Percentiles rank a stretch among this genome's conserved stretches.
Evolutionary conservation across 2,113 vertebrate species (phyloP).

Genomic region (Hyaena hyaena): DNA sequence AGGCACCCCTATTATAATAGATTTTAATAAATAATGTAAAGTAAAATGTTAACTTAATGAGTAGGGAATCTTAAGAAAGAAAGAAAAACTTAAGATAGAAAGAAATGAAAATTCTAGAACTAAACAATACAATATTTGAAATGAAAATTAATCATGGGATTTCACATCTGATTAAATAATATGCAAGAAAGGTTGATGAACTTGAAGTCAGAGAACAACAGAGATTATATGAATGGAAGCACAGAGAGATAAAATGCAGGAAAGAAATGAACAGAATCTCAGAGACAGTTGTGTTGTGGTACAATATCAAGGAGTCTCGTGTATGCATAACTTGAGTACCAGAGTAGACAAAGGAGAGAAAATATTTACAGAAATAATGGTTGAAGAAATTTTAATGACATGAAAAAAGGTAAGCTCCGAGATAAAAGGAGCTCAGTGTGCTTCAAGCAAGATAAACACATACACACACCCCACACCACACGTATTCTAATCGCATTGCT

Average conservation of each 20-base stretch:
- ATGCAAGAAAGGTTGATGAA: not conserved
- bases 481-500: not conserved
- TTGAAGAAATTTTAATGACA: not conserved
- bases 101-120: not conserved
- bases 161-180: not conserved
- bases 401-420: not conserved
- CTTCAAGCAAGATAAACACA: not conserved
- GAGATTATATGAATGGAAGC: not conserved
- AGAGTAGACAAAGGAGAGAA: not conserved
- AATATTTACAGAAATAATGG: not conserved
- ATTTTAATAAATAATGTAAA: constrained; percentile 29
- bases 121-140: not conserved
- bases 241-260: not conserved
- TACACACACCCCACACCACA: not conserved
- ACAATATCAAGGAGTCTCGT: not conserved
- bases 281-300: not conserved
- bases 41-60: not conserved
- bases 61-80: not conserved
- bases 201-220: not conserved
- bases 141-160: not conserved
- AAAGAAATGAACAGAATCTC: not conserved
- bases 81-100: not conserved
- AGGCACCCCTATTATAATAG: not conserved
- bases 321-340: not conserved
- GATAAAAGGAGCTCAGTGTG: not conserved